Evolutionary conservation across 2,888 invertebrate species (phyloP), one percentile per base, ranked within the genome.

Genomic region (Argyra leucocephala): DNA sequence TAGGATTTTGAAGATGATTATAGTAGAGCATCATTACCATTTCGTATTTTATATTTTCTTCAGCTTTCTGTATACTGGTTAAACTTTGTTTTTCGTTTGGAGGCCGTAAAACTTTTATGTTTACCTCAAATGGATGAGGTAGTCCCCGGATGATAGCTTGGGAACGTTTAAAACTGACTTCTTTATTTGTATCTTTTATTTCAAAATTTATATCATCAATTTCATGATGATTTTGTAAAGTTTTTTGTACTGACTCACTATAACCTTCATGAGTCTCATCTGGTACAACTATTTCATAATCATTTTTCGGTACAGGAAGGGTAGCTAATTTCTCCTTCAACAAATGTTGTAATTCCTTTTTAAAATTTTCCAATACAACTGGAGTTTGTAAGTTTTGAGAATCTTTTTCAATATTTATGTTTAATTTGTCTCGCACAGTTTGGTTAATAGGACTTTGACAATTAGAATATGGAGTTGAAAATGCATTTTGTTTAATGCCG

Each of bases 221-320:
- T 31, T 31, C 88, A 85, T 75, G 85, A 82, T 63, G 86, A 86
- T 73, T 88, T 80, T 69, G 92, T 91, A 60, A 86, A 74, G 93
- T 93, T 0, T 93, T 90, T 78, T 94, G 93, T n/a, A n/a, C n/a
- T n/a, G n/a, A n/a, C n/a, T n/a, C n/a, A n/a, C n/a, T n/a, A n/a
- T n/a, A n/a, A n/a, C n/a, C n/a, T 80, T 94, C 96, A 74, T 93
- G 93, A 0, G 78, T 72, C 64, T 88, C 85, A 68, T 96, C 96
- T 0, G 97, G 96, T 18, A 97, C 92, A 59, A 98, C 96, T 73
- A 98, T 96, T 82, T 99, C 98, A 78, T 96, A 99, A 81, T 99
- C 98, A 77, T 99, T 98, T 71, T 91, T 90, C 0, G 99, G 98
- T 1, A 86, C 80, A 1, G 99, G 99, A 66, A 99, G 81, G 0